phyloP scores from a whole-genome alignment of 92 coral and sea anemone genomes.

The Galaxea fascicularis region DNA sequence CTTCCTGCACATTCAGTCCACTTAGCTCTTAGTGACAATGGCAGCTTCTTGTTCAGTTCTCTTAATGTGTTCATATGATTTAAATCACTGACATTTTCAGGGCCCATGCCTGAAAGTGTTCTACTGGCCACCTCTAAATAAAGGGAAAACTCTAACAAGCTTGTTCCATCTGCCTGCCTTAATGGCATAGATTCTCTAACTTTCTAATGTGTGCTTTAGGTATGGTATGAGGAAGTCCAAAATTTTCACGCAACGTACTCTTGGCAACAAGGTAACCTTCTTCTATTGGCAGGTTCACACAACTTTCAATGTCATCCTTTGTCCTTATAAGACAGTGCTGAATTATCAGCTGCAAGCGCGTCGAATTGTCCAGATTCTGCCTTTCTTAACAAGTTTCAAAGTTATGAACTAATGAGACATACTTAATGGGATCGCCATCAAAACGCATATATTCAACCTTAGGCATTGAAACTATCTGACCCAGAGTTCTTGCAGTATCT shows the following conservation, averaged over 20 bases:
- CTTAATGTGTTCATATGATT: too few species aligned
- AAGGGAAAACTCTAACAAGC: neutral
- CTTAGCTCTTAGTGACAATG: conserved; percentile 65
- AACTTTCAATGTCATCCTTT: conserved; percentile 72
- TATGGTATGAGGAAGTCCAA: conserved; percentile 65
- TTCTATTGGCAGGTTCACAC: conserved; percentile 72
- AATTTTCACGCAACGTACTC: conserved; percentile 60
- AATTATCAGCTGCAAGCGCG: conserved; percentile 59
- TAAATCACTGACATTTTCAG: conserved; percentile 63
- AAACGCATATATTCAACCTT: conserved; percentile 61
- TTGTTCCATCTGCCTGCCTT: conserved; percentile 65
- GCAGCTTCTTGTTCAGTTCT: conserved; percentile 58
- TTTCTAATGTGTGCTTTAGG: conserved; percentile 66
- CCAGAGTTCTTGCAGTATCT: conserved; percentile 44
- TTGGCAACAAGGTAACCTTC: conserved; percentile 63
- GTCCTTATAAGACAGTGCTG: conserved; percentile 73
- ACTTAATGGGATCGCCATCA: conserved; percentile 11
- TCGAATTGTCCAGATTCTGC: conserved; percentile 24
- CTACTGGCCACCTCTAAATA: conserved; percentile 48
- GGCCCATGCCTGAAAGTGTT: conserved; percentile 75
- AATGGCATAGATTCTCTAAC: conserved; percentile 55
- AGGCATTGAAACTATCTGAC: too few species aligned
- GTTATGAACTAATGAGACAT: conserved; percentile 65
- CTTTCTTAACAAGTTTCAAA: conserved; percentile 48
- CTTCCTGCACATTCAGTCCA: conserved; percentile 80